Evolutionary conservation across 2,113 vertebrate species (phyloP), one percentile per base, ranked within the genome.

Genomic region (Tachycineta bicolor): DNA sequence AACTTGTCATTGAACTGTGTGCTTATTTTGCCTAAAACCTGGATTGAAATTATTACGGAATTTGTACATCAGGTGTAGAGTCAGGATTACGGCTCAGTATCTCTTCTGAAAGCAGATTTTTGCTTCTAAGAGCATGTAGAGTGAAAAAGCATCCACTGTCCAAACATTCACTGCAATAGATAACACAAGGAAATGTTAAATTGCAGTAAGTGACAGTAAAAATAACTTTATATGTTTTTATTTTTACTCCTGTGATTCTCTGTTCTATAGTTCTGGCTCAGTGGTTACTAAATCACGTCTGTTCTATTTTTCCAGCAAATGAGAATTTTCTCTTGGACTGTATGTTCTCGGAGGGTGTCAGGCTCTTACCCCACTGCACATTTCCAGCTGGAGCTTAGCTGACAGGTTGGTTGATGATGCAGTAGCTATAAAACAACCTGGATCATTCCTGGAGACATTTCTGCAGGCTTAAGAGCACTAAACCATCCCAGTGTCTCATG

Each of bases 341-440:
- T 89, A 39, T 34, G 62, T 75, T 94, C 90, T 60, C 79, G 60
- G 65, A 87, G 64, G 43, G 69, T 81, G 85, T 90, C 79, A 92
- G 86, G 80, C 82, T 93, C 86, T 90, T 87, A 53, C 41, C 28
- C 37, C 53, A 20, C 65, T 79, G 90, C 88, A 92, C 83, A 82
- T 93, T 88, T 81, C 79, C 76, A 87, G 94, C 88, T 89, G 77
- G 62, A 93, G 73, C 76, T 86, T 41, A 75, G 94, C 79, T 93
- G 93, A 95, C 86, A 95, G 85, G 89, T 90, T 86, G 87, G 93
- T 94, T 95, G 96, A 89, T 92, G 86, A 92, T 80, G 80, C 60
- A 68, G 53, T 60, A 53, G 64, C 83, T 83, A 53, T 81, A 90
- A 93, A 96, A 86, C 85, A 94, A 88, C 83, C 58, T 68, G 59